These are phyloP conservation scores for Trichogramma pretiosum DNA, from an alignment of 1,140 invertebrate species.

Conservation along the genomic window DNA sequence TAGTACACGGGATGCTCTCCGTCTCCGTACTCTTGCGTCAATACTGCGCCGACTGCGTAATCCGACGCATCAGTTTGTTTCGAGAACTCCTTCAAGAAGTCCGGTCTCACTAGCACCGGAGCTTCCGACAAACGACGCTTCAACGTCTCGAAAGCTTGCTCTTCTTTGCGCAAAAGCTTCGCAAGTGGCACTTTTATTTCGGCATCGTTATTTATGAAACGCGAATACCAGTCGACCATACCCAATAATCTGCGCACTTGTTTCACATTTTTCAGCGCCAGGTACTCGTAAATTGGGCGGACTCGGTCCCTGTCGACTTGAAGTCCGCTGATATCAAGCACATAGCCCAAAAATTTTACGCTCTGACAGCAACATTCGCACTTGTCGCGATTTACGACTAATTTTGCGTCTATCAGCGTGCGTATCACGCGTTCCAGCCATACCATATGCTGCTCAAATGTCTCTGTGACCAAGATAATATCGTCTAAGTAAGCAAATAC, in stretches of 20 bases:
- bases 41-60: slow-evolving; percentile 22
- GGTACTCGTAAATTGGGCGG: no score
- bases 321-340: neutral
- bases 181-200: neutral
- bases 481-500: slow-evolving; percentile 33
- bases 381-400: slow-evolving; percentile 25
- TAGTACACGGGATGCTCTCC: slow-evolving; percentile 6
- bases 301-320: no score
- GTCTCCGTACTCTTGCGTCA: neutral
- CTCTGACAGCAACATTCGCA: slow-evolving; percentile 21
- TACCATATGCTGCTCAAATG: slow-evolving; percentile 30
- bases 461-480: no score
- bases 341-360: neutral
- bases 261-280: neutral
- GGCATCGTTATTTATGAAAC: neutral
- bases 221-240: slow-evolving; percentile 2
- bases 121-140: no score
- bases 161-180: neutral
- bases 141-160: slow-evolving; percentile 5
- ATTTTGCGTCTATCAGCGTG: neutral
- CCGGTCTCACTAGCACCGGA: slow-evolving; percentile 15
- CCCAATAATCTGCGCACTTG: slow-evolving; percentile 12
- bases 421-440: slow-evolving; percentile 10
- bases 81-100: slow-evolving; percentile 15
- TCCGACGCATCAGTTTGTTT: slow-evolving; percentile 3